Conservation (phyloP, 2,888 invertebrate genomes). For the Cryptus armator region DNA sequence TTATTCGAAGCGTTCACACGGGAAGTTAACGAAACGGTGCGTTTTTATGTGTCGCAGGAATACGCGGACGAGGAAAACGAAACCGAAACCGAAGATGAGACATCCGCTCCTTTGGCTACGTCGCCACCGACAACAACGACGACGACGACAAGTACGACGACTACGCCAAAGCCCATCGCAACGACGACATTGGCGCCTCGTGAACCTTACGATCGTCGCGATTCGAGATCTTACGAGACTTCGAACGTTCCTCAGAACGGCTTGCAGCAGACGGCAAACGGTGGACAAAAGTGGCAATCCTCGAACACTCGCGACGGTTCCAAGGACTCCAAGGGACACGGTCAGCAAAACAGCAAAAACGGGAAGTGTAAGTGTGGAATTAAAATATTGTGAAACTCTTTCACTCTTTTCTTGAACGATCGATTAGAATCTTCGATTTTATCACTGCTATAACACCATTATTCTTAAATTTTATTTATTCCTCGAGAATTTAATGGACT, state of each 20-base stretch:
- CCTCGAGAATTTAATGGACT: neutral
- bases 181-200: constrained; percentile 65
- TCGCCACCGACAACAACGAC: constrained; percentile 74
- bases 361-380: constrained; percentile 77
- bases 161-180: constrained; percentile 81
- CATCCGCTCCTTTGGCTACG: constrained; percentile 69
- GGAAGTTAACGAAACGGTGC: neutral
- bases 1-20: neutral
- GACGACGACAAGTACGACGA: constrained; percentile 80
- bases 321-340: constrained; percentile 78
- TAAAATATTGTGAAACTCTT: neutral
- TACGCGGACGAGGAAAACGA: constrained; percentile 79
- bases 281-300: constrained; percentile 80
- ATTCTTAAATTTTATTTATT: constrained; percentile 19
- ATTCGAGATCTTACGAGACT: constrained; percentile 74
- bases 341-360: constrained; percentile 75
- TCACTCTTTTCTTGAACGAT: constrained; percentile 2
- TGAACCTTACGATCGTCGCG: constrained; percentile 74
- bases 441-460: neutral
- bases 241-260: constrained; percentile 75
- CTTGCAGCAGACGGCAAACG: constrained; percentile 81
- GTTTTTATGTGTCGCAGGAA: constrained; percentile 72
- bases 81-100: constrained; percentile 77
- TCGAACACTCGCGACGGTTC: constrained; percentile 79
- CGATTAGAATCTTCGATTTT: neutral